These are phyloP conservation scores for Hydropsyche betteni DNA, from an alignment of 2,888 invertebrate genomes.

Conservation along the genomic window DNA sequence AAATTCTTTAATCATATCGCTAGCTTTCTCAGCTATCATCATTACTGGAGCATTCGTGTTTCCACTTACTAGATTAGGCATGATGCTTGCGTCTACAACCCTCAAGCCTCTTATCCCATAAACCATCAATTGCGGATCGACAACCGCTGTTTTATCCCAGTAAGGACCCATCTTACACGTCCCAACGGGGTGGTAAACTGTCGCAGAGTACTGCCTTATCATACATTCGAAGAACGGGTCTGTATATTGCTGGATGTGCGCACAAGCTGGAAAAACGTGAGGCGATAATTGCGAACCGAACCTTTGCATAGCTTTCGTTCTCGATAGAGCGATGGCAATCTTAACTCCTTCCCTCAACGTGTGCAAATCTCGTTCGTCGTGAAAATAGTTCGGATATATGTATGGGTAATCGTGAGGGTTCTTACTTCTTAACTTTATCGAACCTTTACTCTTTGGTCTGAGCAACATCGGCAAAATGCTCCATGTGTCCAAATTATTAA, in stretches of 20 bases:
- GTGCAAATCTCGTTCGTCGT: slow-evolving; percentile 80
- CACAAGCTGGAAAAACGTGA: slow-evolving; percentile 81
- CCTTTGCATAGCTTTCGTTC: slow-evolving; percentile 78
- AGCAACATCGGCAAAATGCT: slow-evolving; percentile 85
- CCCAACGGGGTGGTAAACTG: slow-evolving; percentile 87
- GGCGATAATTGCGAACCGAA: slow-evolving; percentile 77
- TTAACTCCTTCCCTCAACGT: slow-evolving; percentile 87
- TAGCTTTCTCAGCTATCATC: slow-evolving; percentile 90
- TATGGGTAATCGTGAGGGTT: slow-evolving; percentile 90
- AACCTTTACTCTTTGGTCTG: slow-evolving; percentile 85
- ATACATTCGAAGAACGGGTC: slow-evolving; percentile 89
- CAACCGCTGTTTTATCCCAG: slow-evolving; percentile 85
- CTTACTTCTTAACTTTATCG: slow-evolving; percentile 79
- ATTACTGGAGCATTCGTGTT: slow-evolving; percentile 88
- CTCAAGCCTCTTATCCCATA: slow-evolving; percentile 82
- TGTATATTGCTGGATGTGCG: slow-evolving; percentile 71
- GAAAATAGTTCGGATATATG: slow-evolving; percentile 92
- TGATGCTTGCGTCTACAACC: slow-evolving; percentile 86
- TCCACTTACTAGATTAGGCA: slow-evolving; percentile 86
- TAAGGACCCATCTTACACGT: slow-evolving; percentile 91
- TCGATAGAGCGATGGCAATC: slow-evolving; percentile 81
- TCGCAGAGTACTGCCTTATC: slow-evolving; percentile 82
- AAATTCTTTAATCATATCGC: slow-evolving; percentile 86
- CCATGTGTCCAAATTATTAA: slow-evolving; percentile 82
- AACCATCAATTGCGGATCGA: slow-evolving; percentile 80